phyloP scores from a whole-genome alignment of 23 tunicate genomes.

The Oikopleura vanhoeffeni region DNA sequence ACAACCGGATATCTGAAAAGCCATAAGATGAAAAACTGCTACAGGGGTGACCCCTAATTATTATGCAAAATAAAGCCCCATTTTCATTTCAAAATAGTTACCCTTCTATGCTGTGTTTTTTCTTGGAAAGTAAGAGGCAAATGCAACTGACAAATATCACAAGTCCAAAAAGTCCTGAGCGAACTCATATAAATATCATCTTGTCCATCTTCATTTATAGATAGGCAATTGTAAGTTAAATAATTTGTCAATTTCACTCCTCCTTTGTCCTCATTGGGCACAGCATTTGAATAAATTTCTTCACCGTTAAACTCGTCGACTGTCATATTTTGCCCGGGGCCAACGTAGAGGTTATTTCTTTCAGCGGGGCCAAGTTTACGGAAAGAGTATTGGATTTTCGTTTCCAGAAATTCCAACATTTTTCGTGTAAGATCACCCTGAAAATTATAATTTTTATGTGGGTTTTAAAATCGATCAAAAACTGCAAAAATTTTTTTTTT shows the following conservation, averaged over 20 bases:
- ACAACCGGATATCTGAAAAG: too few species aligned
- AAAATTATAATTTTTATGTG: too few species aligned
- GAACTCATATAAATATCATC: conserved; percentile 20
- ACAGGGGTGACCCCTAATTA: too few species aligned
- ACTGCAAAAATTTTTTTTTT: too few species aligned
- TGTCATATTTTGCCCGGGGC: conserved; percentile 20
- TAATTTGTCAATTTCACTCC: conserved; percentile 30
- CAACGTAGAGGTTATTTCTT: conserved; percentile 44
- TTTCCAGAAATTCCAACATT: conserved; percentile 54
- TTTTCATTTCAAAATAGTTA: too few species aligned
- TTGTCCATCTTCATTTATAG: conserved; percentile 15
- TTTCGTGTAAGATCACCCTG: conserved; percentile 31
- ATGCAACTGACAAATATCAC: conserved; percentile 34
- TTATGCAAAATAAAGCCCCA: too few species aligned
- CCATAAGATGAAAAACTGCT: too few species aligned
- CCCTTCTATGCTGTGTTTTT: neutral
- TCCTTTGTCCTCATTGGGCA: conserved; percentile 36
- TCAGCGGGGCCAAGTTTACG: conserved; percentile 44
- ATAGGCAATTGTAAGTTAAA: conserved; percentile 40
- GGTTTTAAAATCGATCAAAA: too few species aligned
- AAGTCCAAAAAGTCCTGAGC: conserved; percentile 55
- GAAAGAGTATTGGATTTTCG: conserved; percentile 30
- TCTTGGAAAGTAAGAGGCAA: conserved; percentile 35
- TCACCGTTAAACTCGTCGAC: conserved; percentile 18
- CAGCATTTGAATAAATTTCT: conserved; percentile 21